phyloP scores from a whole-genome alignment of 2,888 invertebrate species.

The Laspeyria flexula region DNA sequence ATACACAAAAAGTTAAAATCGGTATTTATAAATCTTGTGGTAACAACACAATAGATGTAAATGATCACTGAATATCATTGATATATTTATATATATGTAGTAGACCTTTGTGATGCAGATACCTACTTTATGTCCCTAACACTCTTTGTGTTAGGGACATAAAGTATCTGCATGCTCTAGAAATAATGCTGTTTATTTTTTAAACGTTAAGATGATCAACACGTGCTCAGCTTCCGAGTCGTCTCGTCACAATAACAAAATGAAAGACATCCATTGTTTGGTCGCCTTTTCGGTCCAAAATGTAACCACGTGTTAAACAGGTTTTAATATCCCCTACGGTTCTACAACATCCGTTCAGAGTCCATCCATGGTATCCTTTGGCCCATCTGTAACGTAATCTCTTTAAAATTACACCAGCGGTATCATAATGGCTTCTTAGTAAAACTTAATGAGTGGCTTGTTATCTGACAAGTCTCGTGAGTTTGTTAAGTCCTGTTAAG shows the following conservation, averaged over 20 bases:
- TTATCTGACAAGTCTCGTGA: slow-evolving; percentile 23
- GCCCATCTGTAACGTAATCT: slow-evolving; percentile 27
- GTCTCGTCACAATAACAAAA: slow-evolving; percentile 73
- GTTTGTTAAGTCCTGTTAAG: slow-evolving; percentile 15
- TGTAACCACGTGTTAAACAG: slow-evolving; percentile 77
- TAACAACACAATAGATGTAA: too few relatives aligned
- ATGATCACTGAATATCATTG: too few relatives aligned
- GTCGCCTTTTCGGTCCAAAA: slow-evolving; percentile 53
- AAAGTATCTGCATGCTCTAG: too few relatives aligned
- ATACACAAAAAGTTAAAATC: too few relatives aligned
- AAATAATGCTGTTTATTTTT: slow-evolving; percentile 46
- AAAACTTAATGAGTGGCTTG: slow-evolving; percentile 24
- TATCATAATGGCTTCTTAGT: slow-evolving; percentile 32
- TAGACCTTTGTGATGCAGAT: too few relatives aligned
- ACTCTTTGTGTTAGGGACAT: too few relatives aligned
- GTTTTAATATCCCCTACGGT: slow-evolving; percentile 55
- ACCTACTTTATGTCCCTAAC: too few relatives aligned
- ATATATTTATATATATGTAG: too few relatives aligned
- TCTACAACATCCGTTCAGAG: slow-evolving; percentile 59
- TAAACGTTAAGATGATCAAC: slow-evolving; percentile 65
- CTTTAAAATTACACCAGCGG: slow-evolving; percentile 22
- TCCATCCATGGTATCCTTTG: slow-evolving; percentile 32
- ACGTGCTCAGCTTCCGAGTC: slow-evolving; percentile 73
- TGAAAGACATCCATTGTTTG: slow-evolving; percentile 74
- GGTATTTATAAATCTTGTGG: too few relatives aligned